Evolutionary conservation across 2,113 vertebrate genomes (phyloP).

Genomic region (Kryptolebias marmoratus): DNA sequence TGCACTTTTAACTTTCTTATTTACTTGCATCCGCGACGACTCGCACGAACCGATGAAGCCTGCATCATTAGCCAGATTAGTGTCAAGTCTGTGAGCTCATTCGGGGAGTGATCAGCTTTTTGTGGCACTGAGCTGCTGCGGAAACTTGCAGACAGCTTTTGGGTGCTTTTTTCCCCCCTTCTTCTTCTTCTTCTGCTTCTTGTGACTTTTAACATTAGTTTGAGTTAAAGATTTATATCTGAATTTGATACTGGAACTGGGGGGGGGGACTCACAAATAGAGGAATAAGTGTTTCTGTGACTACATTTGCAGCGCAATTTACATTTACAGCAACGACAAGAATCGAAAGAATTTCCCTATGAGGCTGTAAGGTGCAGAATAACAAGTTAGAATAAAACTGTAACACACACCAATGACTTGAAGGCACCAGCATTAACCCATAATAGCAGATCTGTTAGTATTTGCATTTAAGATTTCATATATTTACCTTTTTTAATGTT

Average conservation of each 20-base stretch:
- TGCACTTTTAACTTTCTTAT: constrained; percentile 48
- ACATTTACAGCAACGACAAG: not conserved
- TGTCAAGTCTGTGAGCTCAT: constrained; percentile 37
- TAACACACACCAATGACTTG: not conserved
- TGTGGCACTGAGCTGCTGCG: constrained; percentile 30
- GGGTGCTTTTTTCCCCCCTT: not conserved
- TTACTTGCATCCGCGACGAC: constrained; percentile 38
- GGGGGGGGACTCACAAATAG: not conserved
- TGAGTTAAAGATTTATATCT: constrained; percentile 3
- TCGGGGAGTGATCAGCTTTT: constrained; percentile 44
- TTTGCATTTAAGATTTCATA: not conserved
- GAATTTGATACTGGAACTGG: not conserved
- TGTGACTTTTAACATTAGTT: constrained; percentile 19
- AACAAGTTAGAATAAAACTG: not conserved
- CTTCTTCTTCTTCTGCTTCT: not conserved
- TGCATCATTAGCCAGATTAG: constrained; percentile 57
- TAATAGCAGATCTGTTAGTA: not conserved
- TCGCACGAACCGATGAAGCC: constrained; percentile 38
- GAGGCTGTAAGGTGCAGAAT: not conserved
- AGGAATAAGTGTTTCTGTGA: not conserved
- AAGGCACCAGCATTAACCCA: not conserved
- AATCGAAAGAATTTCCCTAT: not conserved
- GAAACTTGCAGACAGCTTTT: constrained; percentile 35
- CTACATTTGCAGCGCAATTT: not conserved
- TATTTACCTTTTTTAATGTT: not conserved